Evolutionary conservation across 2,888 invertebrate genomes (phyloP), one percentile per base, ranked within the genome.

Genomic region (Meta bourneti): DNA sequence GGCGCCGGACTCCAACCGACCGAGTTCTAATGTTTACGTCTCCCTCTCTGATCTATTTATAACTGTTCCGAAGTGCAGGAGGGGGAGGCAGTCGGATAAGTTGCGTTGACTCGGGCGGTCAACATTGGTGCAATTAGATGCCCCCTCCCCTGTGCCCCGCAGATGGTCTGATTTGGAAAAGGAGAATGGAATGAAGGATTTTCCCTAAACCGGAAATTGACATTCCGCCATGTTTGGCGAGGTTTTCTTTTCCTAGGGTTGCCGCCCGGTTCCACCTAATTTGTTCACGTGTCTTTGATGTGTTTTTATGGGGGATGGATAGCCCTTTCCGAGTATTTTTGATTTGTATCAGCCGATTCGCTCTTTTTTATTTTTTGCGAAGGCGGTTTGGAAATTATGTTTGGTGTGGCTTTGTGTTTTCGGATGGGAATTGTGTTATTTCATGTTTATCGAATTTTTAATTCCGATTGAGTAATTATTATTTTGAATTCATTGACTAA

Each of bases 101-200:
- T 79, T 79, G 61, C 79, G 16, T 34, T 20, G n/a, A 34, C 20
- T 34, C 19, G 61, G 20, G 54, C 75, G 84, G 84, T 84, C 84
- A 84, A 84, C 84, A 84, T 48, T 61, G 48, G 75, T n/a, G 84
- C 75, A 84, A 84, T 84, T 72, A 84, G 61, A 61, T 61, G 16
- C 61, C 5, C 8, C 8, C 61, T 20, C 72, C 54, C 79, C 52
- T 13, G 20, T 79, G 52, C 19, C 61, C 16, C 69, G 9, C 80
- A 20, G 84, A 72, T 75, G 61, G 54, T 34, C 34, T 61, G 72
- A 51, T 74, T 16, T 61, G 13, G 61, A 61, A 16, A 34, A 34
- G 34, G 34, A 34, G 34, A 34, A 61, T 61, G 61, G 61, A 61
- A 61, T 61, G 61, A 61, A 61, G 61, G 61, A 61, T 61, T 61